These are phyloP conservation scores for Cheilosia grossa DNA, from an alignment of 2,888 invertebrate species.

Conservation along the genomic window DNA sequence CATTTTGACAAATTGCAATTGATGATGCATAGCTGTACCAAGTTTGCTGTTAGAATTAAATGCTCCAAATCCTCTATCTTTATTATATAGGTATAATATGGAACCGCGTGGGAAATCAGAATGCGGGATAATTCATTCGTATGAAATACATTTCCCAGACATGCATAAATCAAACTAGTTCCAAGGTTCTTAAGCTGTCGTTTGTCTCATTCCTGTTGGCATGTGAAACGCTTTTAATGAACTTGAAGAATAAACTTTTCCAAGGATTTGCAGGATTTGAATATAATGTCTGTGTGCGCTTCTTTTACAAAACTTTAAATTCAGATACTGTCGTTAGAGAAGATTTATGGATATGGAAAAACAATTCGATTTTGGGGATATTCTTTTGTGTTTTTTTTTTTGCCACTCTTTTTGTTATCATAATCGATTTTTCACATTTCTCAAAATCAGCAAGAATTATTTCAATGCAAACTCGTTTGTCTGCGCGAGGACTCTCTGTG, in stretches of 20 bases:
- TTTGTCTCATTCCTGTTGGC: conserved; percentile 41
- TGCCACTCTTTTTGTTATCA: conserved; percentile 23
- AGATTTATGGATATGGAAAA: conserved; percentile 46
- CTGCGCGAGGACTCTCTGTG: too few relatives aligned
- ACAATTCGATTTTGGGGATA: not conserved
- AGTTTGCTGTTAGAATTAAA: conserved; percentile 11
- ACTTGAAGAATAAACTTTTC: conserved; percentile 9
- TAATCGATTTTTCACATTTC: conserved; percentile 38
- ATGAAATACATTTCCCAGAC: conserved; percentile 19
- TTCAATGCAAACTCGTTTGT: too few relatives aligned
- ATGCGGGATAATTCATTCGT: conserved; percentile 47
- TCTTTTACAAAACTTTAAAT: conserved; percentile 13
- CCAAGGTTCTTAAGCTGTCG: conserved; percentile 30
- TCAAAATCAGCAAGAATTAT: not conserved
- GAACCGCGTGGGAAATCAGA: conserved; percentile 56
- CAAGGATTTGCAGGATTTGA: conserved; percentile 18
- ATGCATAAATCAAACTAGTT: conserved; percentile 51
- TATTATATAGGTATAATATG: conserved; percentile 5
- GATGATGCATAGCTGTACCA: conserved; percentile 47
- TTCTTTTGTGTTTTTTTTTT: not conserved
- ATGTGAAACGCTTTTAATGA: conserved; percentile 51
- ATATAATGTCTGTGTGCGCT: conserved; percentile 17
- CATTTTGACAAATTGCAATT: conserved; percentile 71
- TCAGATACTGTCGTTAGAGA: conserved; percentile 28
- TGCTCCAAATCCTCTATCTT: conserved; percentile 44